Percentiles rank a stretch among this genome's conserved stretches.
Evolutionary conservation across 2,888 invertebrate genomes (phyloP).

Genomic region (Archips xylosteana): DNA sequence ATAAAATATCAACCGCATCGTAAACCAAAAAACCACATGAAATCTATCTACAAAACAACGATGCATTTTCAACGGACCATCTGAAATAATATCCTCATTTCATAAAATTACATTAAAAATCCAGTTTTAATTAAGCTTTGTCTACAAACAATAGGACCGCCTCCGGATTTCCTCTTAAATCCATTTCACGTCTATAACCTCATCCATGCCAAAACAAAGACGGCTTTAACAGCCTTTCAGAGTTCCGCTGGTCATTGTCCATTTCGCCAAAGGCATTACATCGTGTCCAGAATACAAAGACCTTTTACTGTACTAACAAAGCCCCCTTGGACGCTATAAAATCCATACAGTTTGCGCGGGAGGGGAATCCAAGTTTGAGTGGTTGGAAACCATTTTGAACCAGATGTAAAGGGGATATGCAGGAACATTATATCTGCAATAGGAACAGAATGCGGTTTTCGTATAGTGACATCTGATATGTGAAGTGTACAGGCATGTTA

Average conservation of each 20-base stretch:
- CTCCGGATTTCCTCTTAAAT: conserved; percentile 33
- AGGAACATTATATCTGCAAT: conserved; percentile 72
- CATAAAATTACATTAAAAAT: conserved; percentile 17
- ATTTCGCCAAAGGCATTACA: conserved; percentile 60
- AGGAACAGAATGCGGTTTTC: conserved; percentile 77
- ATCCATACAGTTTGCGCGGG: conserved; percentile 33
- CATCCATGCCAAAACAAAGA: conserved; percentile 60
- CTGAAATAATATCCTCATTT: background rate
- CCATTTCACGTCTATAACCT: conserved; percentile 34
- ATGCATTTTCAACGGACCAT: background rate
- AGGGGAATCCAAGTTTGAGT: conserved; percentile 53
- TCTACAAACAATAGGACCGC: conserved; percentile 38
- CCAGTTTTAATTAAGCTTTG: conserved; percentile 37
- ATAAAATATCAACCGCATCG: background rate
- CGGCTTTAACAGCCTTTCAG: conserved; percentile 63
- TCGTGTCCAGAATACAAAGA: conserved; percentile 52
- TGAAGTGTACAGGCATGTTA: conserved; percentile 39
- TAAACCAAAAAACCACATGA: background rate
- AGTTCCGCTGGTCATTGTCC: conserved; percentile 68
- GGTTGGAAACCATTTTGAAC: conserved; percentile 60
- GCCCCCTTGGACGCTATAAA: conserved; percentile 45
- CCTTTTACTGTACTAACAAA: conserved; percentile 49
- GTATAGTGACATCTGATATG: conserved; percentile 74
- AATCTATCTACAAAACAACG: background rate
- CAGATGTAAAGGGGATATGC: conserved; percentile 71